phyloP scores from a whole-genome alignment of 2,797 vertebrate species.

The Scolopax rusticola region DNA sequence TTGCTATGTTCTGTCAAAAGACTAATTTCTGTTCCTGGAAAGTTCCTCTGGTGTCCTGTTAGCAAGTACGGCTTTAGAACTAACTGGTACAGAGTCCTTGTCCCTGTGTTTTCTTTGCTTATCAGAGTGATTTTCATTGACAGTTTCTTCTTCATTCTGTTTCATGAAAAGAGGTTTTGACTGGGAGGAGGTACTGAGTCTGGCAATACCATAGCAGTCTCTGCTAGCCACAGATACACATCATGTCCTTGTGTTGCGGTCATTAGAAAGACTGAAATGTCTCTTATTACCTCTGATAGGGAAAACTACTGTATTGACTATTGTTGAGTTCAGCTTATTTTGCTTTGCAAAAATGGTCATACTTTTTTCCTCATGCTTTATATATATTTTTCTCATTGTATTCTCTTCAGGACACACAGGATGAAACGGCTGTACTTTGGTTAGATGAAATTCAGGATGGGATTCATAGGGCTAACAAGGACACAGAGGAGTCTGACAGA shows the following conservation, averaged over 20 bases:
- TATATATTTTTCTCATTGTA: not conserved
- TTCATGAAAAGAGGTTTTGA: not conserved
- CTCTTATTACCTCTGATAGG: not conserved
- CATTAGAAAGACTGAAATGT: not conserved
- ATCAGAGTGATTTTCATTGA: not conserved
- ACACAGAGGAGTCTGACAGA: constrained; percentile 89
- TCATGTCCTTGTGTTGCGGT: not conserved
- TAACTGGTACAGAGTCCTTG: not conserved
- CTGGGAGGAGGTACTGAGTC: not conserved
- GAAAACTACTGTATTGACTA: not conserved
- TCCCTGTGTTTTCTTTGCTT: not conserved
- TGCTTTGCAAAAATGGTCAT: not conserved
- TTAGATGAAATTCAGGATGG: constrained; percentile 97
- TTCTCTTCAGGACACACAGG: constrained; percentile 88
- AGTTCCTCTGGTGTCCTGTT: not conserved
- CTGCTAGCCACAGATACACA: not conserved
- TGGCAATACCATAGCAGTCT: not conserved
- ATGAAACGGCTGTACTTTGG: constrained; percentile 97
- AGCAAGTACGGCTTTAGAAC: not conserved
- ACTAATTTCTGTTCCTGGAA: not conserved
- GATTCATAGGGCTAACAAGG: constrained; percentile 89
- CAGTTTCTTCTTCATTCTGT: not conserved
- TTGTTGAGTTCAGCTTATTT: not conserved
- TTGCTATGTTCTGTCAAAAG: not conserved
- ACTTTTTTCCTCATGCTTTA: not conserved